A percentile compares a stretch with the other conserved stretches of the same genome.
Evolutionary conservation across 35 echinoderm and acorn worm species (phyloP).

Genomic region (Eucidaris tribuloides): DNA sequence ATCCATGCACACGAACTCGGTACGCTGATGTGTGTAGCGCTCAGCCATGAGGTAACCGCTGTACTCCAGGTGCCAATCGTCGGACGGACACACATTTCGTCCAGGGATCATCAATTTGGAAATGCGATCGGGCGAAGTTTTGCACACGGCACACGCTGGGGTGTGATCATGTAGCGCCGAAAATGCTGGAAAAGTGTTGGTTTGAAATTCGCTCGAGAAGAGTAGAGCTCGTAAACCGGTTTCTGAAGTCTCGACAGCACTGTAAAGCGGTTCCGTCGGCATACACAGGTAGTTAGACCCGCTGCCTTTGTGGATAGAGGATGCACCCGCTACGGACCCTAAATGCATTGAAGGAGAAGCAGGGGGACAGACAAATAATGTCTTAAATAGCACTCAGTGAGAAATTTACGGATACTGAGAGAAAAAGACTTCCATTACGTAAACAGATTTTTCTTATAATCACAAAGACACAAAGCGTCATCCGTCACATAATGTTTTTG

Average conservation of each 20-base stretch:
- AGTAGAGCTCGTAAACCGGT: neutral
- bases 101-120: slow-evolving; percentile 34
- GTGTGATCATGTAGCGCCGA: neutral
- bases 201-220: slow-evolving; percentile 25
- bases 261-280: slow-evolving; percentile 31
- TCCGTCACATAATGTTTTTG: too few species aligned
- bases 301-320: neutral
- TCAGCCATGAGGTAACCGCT: slow-evolving; percentile 33
- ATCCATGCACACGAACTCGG: slow-evolving; percentile 44
- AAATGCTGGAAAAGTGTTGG: neutral
- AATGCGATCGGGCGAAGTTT: neutral
- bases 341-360: too few species aligned
- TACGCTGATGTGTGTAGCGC: neutral
- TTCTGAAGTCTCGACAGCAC: neutral
- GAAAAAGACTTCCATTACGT: too few species aligned
- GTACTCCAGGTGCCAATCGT: slow-evolving; percentile 46
- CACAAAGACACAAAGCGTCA: too few species aligned
- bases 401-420: too few species aligned
- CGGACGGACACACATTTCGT: slow-evolving; percentile 17
- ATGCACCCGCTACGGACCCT: neutral
- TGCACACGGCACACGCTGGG: slow-evolving; percentile 56
- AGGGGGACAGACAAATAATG: too few species aligned
- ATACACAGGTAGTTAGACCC: slow-evolving; percentile 52
- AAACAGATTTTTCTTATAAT: too few species aligned
- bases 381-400: too few species aligned